Conservation (phyloP, 1,140 invertebrate genomes). For the Drosophila sp. region DNA sequence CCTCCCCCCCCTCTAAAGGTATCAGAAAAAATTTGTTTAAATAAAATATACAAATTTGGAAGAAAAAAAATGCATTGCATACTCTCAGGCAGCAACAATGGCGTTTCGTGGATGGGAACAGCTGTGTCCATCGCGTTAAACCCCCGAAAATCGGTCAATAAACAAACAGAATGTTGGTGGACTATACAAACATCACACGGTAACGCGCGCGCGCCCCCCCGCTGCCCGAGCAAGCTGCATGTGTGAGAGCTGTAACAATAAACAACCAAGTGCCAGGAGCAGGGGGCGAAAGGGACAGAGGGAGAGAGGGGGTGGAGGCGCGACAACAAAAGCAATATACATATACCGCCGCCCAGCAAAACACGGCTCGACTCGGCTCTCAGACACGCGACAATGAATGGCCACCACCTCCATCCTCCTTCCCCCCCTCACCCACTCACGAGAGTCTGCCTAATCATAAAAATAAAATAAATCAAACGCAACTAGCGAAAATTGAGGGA, state of each 20-base stretch:
- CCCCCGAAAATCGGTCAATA: conserved; percentile 80
- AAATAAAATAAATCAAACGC: conserved; percentile 77
- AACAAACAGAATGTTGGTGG: conserved; percentile 78
- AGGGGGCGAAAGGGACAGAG: background rate
- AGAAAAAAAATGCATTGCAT: conserved; percentile 15
- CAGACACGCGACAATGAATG: conserved; percentile 53
- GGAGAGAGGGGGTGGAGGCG: conserved; percentile 6
- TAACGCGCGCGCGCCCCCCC: background rate
- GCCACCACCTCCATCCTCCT: conserved; percentile 12
- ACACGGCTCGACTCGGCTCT: conserved; percentile 27
- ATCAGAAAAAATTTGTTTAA: background rate
- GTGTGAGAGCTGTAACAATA: conserved; percentile 70
- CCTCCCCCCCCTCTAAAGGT: too few relatives aligned
- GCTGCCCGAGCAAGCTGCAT: conserved; percentile 34
- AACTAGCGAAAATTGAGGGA: conserved; percentile 39
- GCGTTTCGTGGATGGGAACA: background rate
- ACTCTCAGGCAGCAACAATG: background rate
- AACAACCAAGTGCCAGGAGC: conserved; percentile 56
- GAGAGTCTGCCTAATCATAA: conserved; percentile 78
- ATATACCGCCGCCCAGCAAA: conserved; percentile 39
- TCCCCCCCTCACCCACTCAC: conserved; percentile 53
- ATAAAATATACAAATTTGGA: background rate
- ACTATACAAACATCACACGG: conserved; percentile 59
- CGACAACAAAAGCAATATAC: conserved; percentile 50
- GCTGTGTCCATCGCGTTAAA: conserved; percentile 50